phyloP scores from a whole-genome alignment of 2,888 invertebrate species.

The Ophonus ardosiacus region DNA sequence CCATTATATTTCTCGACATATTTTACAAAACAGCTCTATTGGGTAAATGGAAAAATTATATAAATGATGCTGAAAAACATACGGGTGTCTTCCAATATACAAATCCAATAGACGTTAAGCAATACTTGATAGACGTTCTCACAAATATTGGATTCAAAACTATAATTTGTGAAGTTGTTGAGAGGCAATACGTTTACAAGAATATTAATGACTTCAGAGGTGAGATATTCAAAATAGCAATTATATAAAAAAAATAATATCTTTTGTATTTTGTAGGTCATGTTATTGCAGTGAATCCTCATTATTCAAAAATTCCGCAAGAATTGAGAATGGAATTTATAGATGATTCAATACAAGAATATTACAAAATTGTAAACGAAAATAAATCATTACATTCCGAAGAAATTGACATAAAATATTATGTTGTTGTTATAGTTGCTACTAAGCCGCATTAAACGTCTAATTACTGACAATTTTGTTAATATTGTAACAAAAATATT shows the following conservation, averaged over 20 bases:
- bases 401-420: not conserved
- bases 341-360: slow-evolving; percentile 79
- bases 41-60: slow-evolving; percentile 80
- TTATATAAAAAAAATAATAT: no score
- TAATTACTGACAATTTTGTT: no score
- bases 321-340: slow-evolving; percentile 80
- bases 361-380: slow-evolving; percentile 75
- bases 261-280: slow-evolving; percentile 21
- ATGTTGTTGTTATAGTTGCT: not conserved
- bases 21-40: slow-evolving; percentile 80
- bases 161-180: not conserved
- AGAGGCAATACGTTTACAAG: not conserved
- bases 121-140: not conserved
- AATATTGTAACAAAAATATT: no score
- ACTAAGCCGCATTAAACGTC: not conserved
- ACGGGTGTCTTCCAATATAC: not conserved
- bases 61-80: slow-evolving; percentile 69
- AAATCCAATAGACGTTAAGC: not conserved
- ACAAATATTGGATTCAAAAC: slow-evolving; percentile 1
- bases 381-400: slow-evolving; percentile 71
- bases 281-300: slow-evolving; percentile 35
- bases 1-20: slow-evolving; percentile 83
- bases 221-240: slow-evolving; percentile 70
- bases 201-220: slow-evolving; percentile 75
- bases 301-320: slow-evolving; percentile 72